Evolutionary conservation across 2,888 invertebrate genomes (phyloP).

Genomic region (Xanthorhoe spadicearia): DNA sequence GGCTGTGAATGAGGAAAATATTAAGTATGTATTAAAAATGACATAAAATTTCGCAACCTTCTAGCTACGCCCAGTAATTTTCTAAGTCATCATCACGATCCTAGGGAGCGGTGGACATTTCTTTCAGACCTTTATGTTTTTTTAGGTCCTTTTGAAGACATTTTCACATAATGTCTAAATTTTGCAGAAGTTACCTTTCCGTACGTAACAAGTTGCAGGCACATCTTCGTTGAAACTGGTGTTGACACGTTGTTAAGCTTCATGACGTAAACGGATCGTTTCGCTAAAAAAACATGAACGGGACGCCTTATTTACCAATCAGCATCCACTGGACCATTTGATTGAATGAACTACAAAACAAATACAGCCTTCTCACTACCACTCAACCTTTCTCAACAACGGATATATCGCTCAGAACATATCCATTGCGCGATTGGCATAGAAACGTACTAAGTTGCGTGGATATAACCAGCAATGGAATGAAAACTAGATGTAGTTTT

Average conservation of each 20-base stretch:
- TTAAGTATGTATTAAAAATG: too few species aligned
- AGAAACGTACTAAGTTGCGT: background rate
- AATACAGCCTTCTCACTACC: conserved; percentile 51
- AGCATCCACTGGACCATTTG: conserved; percentile 67
- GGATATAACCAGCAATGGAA: conserved; percentile 21
- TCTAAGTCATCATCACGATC: too few species aligned
- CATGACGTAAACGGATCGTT: conserved; percentile 51
- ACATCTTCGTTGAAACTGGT: too few species aligned
- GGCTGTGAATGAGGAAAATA: too few species aligned
- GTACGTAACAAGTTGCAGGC: too few species aligned
- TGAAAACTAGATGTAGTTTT: background rate
- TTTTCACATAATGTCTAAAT: too few species aligned
- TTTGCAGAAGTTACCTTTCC: too few species aligned
- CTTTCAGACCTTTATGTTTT: too few species aligned
- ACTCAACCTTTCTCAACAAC: conserved; percentile 22
- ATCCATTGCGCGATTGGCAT: conserved; percentile 23
- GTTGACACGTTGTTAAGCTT: conserved; percentile 67
- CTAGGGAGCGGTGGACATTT: too few species aligned
- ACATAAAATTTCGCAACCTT: too few species aligned
- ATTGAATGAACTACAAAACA: conserved; percentile 69
- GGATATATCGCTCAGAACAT: background rate
- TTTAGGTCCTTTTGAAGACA: too few species aligned
- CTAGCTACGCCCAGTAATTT: too few species aligned
- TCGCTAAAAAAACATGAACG: conserved; percentile 54
- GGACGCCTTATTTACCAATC: conserved; percentile 69